Evolutionary conservation across 2,113 vertebrate species (phyloP), one percentile per base, ranked within the genome.

Genomic region (Vicugna pacos): DNA sequence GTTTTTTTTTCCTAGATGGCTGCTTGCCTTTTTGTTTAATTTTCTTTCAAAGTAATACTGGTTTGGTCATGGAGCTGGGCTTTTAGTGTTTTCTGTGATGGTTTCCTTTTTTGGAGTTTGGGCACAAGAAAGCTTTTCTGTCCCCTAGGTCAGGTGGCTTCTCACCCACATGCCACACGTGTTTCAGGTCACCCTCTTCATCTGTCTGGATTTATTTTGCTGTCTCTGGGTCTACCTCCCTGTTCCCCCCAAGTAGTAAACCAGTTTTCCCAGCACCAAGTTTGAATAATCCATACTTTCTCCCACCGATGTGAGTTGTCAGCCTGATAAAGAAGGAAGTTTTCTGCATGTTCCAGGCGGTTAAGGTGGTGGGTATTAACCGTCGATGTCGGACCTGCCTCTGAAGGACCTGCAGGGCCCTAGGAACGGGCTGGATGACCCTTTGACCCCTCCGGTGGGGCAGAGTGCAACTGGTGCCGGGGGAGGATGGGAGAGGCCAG

Each of bases 121-220:
- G 7, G 24, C 46, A 30, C 10, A 19, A 2, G 22, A 38, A 60
- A n/a, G 10, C 38, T 62, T 79, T 50, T 38, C 64, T 48, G 30
- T 38, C 16, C 13, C 67, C 42, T 13, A 32, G 62, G 11, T 69
- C 26, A 79, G 8, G 35, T 13, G 2, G 10, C 6, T 13, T 20
- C 8, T 26, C 42, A 76, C 16, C 80, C 20, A 14, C 5, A 0
- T 38, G 35, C 38, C 22, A 19, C 3, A 0, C 0, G 0, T 2
- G 15, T 50, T 69, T 1, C 16, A 0, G 14, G 32, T 24, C 20
- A 20, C 50, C 20, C 65, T n/a, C 17, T 42, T 32, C 50, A 32
- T 69, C 20, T 28, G 1, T 48, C 38, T 14, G 52, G 65, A 32
- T 48, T 60, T 70, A 20, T 35, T 60, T 28, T 60, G 77, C 30